phyloP scores from a whole-genome alignment of 1,140 invertebrate genomes.

The Atta cephalotes region DNA sequence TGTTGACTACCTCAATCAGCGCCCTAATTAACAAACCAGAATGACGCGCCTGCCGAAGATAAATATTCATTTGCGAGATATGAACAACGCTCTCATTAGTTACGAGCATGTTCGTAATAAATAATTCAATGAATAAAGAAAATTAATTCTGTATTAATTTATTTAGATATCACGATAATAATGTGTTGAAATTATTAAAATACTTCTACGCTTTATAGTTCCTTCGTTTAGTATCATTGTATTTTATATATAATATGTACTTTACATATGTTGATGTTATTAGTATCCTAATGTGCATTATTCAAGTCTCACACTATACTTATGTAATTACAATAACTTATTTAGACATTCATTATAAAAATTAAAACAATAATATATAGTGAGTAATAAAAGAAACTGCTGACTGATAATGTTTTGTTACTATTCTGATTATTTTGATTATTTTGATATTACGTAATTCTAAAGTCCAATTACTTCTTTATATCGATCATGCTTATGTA shows the following conservation, averaged over 20 bases:
- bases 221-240: neutral
- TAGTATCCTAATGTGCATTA: neutral
- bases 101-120: conserved; percentile 28
- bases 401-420: neutral
- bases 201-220: no score
- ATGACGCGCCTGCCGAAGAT: conserved; percentile 50
- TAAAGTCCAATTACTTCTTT: conserved; percentile 19
- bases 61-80: conserved; percentile 60
- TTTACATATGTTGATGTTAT: neutral
- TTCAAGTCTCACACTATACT: neutral
- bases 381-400: neutral
- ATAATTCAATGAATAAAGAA: conserved; percentile 2
- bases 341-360: neutral
- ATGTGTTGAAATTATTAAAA: neutral
- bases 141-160: neutral
- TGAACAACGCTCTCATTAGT: conserved; percentile 44
- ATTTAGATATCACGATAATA: neutral
- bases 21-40: conserved; percentile 61
- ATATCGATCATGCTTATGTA: conserved; percentile 21
- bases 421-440: neutral
- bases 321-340: conserved; percentile 10
- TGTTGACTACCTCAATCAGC: conserved; percentile 49
- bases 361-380: neutral
- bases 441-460: neutral
- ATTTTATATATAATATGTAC: neutral